Evolutionary conservation across 2,113 vertebrate species (phyloP).

Genomic region (Proteles cristata): DNA sequence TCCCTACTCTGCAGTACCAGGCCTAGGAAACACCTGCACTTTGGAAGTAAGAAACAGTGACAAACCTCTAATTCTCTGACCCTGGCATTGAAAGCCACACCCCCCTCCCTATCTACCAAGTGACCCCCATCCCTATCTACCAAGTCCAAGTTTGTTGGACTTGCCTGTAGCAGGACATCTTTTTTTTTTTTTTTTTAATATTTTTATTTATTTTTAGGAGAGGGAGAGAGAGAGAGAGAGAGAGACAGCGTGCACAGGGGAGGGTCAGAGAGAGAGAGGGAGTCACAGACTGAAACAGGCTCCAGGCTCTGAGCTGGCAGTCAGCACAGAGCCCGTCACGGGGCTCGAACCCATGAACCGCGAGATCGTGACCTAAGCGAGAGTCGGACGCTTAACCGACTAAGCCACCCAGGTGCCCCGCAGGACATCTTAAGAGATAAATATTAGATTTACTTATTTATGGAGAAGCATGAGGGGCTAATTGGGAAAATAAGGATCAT

Average conservation of each 20-base stretch:
- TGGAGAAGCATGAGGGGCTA: not conserved
- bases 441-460: not conserved
- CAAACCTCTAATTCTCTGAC: not conserved
- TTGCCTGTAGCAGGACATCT: not conserved
- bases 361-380: no score
- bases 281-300: no score
- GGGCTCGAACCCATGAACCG: no score
- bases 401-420: no score
- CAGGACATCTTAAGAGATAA: not conserved
- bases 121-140: not conserved
- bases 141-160: not conserved
- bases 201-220: no score
- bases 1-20: not conserved
- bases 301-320: no score
- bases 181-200: no score
- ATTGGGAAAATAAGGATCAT: not conserved
- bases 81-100: not conserved
- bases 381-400: no score
- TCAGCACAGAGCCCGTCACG: no score
- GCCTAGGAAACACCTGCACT: fast-evolving
- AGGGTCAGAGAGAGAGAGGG: no score
- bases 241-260: no score
- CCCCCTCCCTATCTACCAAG: not conserved
- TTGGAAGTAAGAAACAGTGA: not conserved
- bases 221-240: no score